A percentile compares a stretch with the other conserved stretches of the same genome.
These are phyloP conservation scores for Odontothrips loti DNA, from an alignment of 2,888 invertebrate species.

Conservation along the genomic window DNA sequence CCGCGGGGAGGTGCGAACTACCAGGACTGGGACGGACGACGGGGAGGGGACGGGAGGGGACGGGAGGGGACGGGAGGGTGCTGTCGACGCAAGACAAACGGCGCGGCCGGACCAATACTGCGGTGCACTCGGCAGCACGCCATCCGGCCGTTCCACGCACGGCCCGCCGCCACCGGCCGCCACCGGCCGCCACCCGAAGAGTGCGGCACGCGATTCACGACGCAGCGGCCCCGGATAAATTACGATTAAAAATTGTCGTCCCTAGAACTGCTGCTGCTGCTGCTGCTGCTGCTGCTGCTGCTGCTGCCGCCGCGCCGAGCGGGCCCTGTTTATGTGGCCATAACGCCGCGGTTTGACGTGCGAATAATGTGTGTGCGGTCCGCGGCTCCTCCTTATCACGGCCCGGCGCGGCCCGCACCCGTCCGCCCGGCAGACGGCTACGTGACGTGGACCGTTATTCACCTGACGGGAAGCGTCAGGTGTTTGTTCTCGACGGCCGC, in stretches of 20 bases:
- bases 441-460: neutral
- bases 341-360: neutral
- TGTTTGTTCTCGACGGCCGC: neutral
- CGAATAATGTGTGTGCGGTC: neutral
- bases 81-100: constrained; percentile 8
- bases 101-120: neutral
- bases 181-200: neutral
- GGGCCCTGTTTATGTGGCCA: neutral
- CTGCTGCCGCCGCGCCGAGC: neutral
- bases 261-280: no score
- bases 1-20: no score
- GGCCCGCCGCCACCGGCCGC: no score
- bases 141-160: neutral
- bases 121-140: constrained; percentile 5
- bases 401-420: neutral
- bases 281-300: no score
- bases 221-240: no score
- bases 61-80: neutral
- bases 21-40: neutral
- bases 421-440: neutral
- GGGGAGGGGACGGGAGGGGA: neutral
- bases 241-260: no score
- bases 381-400: neutral
- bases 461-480: neutral
- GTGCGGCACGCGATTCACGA: neutral